A percentile compares a stretch with the other conserved stretches of the same genome.
phyloP scores from a whole-genome alignment of 92 coral and sea anemone species.

The Umimayanthus chanpuru region DNA sequence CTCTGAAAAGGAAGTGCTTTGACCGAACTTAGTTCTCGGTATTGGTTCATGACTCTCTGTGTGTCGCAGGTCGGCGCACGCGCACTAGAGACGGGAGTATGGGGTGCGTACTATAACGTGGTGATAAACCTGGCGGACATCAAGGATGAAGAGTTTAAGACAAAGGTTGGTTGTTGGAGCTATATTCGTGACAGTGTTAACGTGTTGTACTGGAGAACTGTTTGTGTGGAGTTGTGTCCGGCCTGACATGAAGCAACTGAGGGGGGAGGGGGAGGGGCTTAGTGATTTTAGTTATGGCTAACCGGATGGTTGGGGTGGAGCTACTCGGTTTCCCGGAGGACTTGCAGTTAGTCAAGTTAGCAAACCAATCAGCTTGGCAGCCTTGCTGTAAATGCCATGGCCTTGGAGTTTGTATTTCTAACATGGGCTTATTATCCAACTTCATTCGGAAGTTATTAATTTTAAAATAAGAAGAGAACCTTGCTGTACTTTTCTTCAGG shows the following conservation, averaged over 20 bases:
- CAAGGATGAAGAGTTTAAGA: constrained; percentile 71
- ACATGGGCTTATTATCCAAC: no score
- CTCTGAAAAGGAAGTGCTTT: neutral
- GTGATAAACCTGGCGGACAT: constrained; percentile 87
- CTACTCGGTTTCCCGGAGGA: no score
- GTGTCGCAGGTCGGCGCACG: constrained; percentile 92
- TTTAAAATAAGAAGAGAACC: no score
- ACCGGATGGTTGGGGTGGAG: no score
- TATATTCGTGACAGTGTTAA: neutral
- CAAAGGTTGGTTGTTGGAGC: constrained; percentile 56
- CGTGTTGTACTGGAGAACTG: no score
- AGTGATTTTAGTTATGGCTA: neutral
- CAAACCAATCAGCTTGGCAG: neutral
- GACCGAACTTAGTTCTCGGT: neutral
- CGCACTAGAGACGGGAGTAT: constrained; percentile 94
- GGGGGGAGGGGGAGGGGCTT: no score
- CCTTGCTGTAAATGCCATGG: neutral
- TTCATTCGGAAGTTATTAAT: neutral
- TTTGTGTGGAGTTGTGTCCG: neutral
- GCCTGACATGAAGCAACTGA: neutral
- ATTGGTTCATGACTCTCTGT: neutral
- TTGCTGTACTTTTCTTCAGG: no score
- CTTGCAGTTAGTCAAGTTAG: neutral
- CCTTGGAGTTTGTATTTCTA: no score
- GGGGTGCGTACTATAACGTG: constrained; percentile 97